Percentiles rank a stretch among this genome's conserved stretches.
phyloP scores from a whole-genome alignment of 1,140 invertebrate genomes.

The Formica exsecta region DNA sequence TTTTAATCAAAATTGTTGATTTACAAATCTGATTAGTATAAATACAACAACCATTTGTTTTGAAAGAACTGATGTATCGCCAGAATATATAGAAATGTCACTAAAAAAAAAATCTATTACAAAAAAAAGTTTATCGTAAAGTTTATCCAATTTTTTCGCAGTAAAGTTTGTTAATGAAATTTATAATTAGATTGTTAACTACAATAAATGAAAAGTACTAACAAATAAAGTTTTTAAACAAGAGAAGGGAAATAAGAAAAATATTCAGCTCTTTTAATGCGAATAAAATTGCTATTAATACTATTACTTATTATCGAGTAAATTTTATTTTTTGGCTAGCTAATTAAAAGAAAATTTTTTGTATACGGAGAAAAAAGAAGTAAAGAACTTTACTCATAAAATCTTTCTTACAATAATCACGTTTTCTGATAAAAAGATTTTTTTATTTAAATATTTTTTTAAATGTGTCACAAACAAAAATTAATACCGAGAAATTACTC shows the following conservation, averaged over 20 bases:
- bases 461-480: not conserved
- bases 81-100: not conserved
- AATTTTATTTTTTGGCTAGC: not conserved
- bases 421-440: not conserved
- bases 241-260: not conserved
- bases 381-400: not conserved
- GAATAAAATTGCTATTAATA: not conserved
- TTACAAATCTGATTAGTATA: not conserved
- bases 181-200: conserved; percentile 10
- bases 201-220: not conserved
- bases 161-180: not conserved
- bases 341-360: not conserved
- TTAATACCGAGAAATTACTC: not conserved
- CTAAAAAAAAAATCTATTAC: too few species aligned
- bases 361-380: not conserved
- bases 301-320: not conserved
- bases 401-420: not conserved
- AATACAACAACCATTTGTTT: not conserved
- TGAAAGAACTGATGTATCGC: not conserved
- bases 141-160: not conserved
- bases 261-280: not conserved
- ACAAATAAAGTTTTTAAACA: not conserved
- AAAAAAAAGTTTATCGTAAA: not conserved
- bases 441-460: not conserved
- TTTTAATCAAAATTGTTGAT: not conserved